phyloP scores from a whole-genome alignment of 1,140 invertebrate genomes.

The Apis mellifera region Amel_HAv3.1 CM009932.2:5001501-5002000 shows the following conservation, averaged over 20 bases:
- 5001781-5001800: slow-evolving; percentile 66
- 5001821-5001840: slow-evolving; percentile 63
- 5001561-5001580: background rate
- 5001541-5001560: slow-evolving; percentile 8
- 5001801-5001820: slow-evolving; percentile 56
- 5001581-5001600: slow-evolving; percentile 5
- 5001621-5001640: slow-evolving; percentile 56
- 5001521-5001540: background rate
- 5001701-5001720: slow-evolving; percentile 32
- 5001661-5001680: slow-evolving; percentile 43
- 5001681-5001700: slow-evolving; percentile 18
- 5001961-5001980: background rate
- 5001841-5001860: slow-evolving; percentile 59
- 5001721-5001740: slow-evolving; percentile 4
- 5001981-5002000: no score
- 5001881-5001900: background rate
- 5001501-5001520: background rate
- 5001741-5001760: slow-evolving; percentile 60
- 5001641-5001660: slow-evolving; percentile 44
- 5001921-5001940: background rate
- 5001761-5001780: slow-evolving; percentile 39
- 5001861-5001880: slow-evolving; percentile 35
- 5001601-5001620: slow-evolving; percentile 43
- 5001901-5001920: background rate
- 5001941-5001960: background rate